phyloP scores from a whole-genome alignment of 2,888 invertebrate genomes.

The Euproctis similis region DNA sequence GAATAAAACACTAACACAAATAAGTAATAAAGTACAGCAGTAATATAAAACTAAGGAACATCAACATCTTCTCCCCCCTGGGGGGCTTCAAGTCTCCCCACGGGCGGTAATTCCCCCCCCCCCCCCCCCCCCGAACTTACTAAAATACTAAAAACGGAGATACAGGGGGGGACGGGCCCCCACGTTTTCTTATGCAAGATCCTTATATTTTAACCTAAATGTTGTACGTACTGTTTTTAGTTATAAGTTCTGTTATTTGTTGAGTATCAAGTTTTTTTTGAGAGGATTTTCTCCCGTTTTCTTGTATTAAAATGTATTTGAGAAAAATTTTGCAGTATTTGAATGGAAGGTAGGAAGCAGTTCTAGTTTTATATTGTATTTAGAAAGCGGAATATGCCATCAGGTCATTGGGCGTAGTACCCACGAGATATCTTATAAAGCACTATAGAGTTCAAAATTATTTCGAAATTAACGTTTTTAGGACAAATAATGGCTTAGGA shows the following conservation, averaged over 20 bases:
- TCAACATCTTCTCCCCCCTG: constrained; percentile 64
- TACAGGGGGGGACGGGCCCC: constrained; percentile 61
- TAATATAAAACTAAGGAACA: constrained; percentile 77
- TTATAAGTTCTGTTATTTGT: constrained; percentile 26
- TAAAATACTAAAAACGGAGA: constrained; percentile 77
- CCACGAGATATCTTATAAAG: too few relatives aligned
- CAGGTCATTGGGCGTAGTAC: too few relatives aligned
- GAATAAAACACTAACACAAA: constrained; percentile 55
- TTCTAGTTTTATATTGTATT: too few relatives aligned
- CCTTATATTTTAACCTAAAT: constrained; percentile 75
- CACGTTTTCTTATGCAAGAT: constrained; percentile 74
- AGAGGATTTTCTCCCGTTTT: too few relatives aligned
- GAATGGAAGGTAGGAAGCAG: too few relatives aligned
- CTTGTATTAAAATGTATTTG: too few relatives aligned
- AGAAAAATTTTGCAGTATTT: too few relatives aligned
- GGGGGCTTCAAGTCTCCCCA: constrained; percentile 24
- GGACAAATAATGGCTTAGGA: too few relatives aligned
- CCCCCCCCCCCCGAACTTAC: constrained; percentile 73
- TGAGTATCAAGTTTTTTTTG: constrained; percentile 19
- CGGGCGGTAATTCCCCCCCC: constrained; percentile 64
- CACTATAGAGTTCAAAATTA: too few relatives aligned
- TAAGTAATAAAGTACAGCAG: constrained; percentile 73
- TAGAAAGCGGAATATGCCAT: too few relatives aligned
- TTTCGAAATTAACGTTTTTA: too few relatives aligned
- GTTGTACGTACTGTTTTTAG: constrained; percentile 37